phyloP scores from a whole-genome alignment of 2,797 vertebrate genomes.

The Telmatherina bonti region DNA sequence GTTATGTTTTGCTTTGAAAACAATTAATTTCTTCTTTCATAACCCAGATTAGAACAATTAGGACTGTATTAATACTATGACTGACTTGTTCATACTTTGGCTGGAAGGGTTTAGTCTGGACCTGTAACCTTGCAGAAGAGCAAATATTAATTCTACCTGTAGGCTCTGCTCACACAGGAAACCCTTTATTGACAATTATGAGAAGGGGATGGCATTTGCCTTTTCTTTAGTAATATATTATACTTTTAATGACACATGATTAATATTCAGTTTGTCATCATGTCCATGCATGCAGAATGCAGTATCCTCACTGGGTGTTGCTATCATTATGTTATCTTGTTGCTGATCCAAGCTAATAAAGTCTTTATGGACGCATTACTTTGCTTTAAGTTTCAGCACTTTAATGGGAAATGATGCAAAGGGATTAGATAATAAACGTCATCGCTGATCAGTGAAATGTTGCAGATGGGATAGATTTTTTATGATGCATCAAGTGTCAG shows the following conservation, averaged over 20 bases:
- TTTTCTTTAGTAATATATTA: not conserved
- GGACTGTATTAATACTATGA: not conserved
- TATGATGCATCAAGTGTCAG: not conserved
- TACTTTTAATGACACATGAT: not conserved
- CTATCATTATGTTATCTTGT: not conserved
- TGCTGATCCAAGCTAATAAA: not conserved
- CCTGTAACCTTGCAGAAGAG: not conserved
- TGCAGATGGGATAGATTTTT: not conserved
- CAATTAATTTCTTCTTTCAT: not conserved
- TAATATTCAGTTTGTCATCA: slow-evolving; percentile 11
- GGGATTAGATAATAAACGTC: slow-evolving; percentile 7
- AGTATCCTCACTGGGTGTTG: not conserved
- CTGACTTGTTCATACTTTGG: not conserved
- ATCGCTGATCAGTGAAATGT: slow-evolving; percentile 9
- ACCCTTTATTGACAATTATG: not conserved
- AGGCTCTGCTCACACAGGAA: not conserved
- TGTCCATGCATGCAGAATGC: not conserved
- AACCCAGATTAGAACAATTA: not conserved
- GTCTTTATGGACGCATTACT: not conserved
- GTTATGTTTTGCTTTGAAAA: not conserved
- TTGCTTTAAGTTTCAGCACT: not conserved
- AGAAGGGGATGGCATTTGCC: slow-evolving; percentile 7
- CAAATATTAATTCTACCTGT: not conserved
- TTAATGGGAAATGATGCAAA: slow-evolving; percentile 2
- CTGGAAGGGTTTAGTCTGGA: not conserved